These are phyloP conservation scores for Tuberolachnus salignus DNA, from an alignment of 2,888 invertebrate species.

Conservation along the genomic window DNA sequence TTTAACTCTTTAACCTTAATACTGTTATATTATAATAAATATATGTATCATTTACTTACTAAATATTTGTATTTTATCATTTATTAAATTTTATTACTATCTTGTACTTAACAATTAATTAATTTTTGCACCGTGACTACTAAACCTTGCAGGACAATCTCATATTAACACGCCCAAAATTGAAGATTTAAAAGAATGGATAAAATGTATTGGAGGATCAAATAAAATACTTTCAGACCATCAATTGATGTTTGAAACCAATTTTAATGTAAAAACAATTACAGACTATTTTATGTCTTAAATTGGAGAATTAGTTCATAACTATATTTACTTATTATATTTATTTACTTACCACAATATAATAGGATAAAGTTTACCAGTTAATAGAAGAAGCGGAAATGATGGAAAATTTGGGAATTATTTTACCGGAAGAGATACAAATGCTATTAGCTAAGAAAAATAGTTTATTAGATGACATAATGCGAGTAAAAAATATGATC, in stretches of 20 bases:
- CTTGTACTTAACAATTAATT: neutral
- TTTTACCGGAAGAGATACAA: slow-evolving; percentile 23
- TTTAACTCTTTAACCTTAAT: too few relatives aligned
- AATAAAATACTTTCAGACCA: slow-evolving; percentile 26
- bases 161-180: neutral
- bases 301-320: too few relatives aligned
- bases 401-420: slow-evolving; percentile 43
- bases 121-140: neutral
- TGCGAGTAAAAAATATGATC: slow-evolving; percentile 31
- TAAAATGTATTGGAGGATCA: slow-evolving; percentile 9
- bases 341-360: neutral
- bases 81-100: neutral
- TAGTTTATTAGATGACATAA: slow-evolving; percentile 22
- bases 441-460: slow-evolving; percentile 41
- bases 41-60: neutral
- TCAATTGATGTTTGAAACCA: slow-evolving; percentile 32
- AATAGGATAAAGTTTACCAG: slow-evolving; percentile 24
- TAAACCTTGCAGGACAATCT: neutral
- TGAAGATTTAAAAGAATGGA: slow-evolving; percentile 39
- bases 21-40: neutral
- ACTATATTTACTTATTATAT: neutral
- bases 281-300: too few relatives aligned
- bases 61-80: neutral
- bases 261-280: slow-evolving; percentile 30
- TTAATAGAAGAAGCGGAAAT: slow-evolving; percentile 46